Percentiles rank a stretch among this genome's conserved stretches.
Evolutionary conservation across 2,888 invertebrate species (phyloP).

Genomic region (Caenorhabditis sp.): DNA sequence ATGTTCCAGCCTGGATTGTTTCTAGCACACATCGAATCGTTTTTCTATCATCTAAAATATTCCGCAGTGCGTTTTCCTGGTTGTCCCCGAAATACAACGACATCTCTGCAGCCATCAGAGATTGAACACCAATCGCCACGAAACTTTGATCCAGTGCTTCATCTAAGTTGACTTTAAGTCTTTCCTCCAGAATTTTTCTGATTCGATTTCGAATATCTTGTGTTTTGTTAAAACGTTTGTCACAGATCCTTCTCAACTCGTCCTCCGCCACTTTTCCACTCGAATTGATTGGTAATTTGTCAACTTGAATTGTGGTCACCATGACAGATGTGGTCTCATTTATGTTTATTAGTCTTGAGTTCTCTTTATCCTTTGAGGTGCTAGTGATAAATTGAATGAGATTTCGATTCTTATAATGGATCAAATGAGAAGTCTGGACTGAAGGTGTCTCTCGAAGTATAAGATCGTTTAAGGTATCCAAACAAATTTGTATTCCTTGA

Average conservation of each 20-base stretch:
- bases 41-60: constrained; percentile 26
- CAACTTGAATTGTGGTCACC: constrained; percentile 11
- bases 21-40: constrained; percentile 34
- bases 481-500: constrained; percentile 52
- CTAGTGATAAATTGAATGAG: constrained; percentile 34
- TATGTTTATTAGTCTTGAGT: background rate
- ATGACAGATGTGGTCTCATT: constrained; percentile 1
- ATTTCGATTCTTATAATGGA: constrained; percentile 19
- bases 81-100: constrained; percentile 9
- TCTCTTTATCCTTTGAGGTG: background rate
- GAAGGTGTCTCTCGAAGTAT: background rate
- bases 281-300: constrained; percentile 34
- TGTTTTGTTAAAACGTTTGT: background rate
- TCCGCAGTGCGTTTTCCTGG: constrained; percentile 11
- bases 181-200: background rate
- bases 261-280: constrained; percentile 59
- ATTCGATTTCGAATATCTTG: background rate
- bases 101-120: constrained; percentile 43
- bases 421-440: constrained; percentile 3
- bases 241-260: constrained; percentile 8
- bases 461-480: constrained; percentile 28
- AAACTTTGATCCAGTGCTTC: constrained; percentile 11
- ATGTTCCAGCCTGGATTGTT: background rate
- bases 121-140: constrained; percentile 38
- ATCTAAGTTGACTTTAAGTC: background rate